These are phyloP conservation scores for Melieria omissa DNA, from an alignment of 2,888 invertebrate genomes.

Conservation along the genomic window DNA sequence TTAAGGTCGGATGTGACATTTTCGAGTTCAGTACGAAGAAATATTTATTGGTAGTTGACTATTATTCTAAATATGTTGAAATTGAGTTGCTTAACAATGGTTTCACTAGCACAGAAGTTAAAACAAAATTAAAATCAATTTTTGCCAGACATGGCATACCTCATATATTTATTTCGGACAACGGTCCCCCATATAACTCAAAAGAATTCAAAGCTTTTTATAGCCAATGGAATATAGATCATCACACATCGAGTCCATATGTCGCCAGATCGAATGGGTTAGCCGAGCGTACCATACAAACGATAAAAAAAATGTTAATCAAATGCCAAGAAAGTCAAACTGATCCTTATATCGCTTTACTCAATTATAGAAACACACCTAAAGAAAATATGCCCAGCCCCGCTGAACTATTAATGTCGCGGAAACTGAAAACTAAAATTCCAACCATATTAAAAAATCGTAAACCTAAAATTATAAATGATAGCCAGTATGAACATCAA, in stretches of 20 bases:
- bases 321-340: constrained; percentile 6
- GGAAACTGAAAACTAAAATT: constrained; percentile 28
- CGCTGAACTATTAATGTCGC: constrained; percentile 23
- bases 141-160: too few species aligned
- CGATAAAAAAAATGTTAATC: constrained; percentile 8
- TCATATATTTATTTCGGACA: too few species aligned
- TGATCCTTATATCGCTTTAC: constrained; percentile 28
- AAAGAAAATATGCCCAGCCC: constrained; percentile 15
- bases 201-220: constrained; percentile 14
- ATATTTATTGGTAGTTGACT: too few species aligned
- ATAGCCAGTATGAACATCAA: not conserved
- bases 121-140: too few species aligned
- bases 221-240: constrained; percentile 3
- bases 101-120: too few species aligned
- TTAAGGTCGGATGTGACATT: too few species aligned
- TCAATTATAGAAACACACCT: constrained; percentile 21
- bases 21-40: too few species aligned
- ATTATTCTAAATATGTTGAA: too few species aligned
- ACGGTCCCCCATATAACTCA: not conserved
- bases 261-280: constrained; percentile 6
- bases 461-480: constrained; percentile 6
- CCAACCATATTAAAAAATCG: constrained; percentile 8
- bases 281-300: constrained; percentile 12
- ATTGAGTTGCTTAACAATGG: too few species aligned
- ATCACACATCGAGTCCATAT: constrained; percentile 10